Percentiles rank a stretch among this genome's conserved stretches.
These are phyloP conservation scores for Paedocypris sp. DNA, from an alignment of 2,113 vertebrate genomes.

Conservation along the genomic window DNA sequence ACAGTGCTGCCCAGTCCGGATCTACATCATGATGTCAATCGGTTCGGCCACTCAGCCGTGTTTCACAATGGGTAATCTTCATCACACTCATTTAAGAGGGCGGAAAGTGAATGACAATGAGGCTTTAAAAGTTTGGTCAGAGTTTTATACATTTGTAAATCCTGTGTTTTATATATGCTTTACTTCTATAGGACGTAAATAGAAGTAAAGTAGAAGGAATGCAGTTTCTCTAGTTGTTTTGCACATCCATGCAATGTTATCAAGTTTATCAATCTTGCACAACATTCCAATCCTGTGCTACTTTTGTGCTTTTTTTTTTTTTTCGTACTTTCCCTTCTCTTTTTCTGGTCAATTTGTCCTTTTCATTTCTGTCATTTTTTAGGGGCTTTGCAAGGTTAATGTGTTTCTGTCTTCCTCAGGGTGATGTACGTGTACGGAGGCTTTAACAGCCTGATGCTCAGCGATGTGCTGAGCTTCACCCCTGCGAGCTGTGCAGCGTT, in stretches of 20 bases:
- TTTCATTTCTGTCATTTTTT: conserved; percentile 1
- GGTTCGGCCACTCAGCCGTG: conserved; percentile 88
- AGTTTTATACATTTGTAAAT: no score
- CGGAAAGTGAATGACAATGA: no score
- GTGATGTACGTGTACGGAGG: conserved; percentile 93
- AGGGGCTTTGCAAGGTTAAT: neutral
- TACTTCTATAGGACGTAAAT: no score
- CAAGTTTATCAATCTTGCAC: no score
- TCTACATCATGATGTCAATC: conserved; percentile 80
- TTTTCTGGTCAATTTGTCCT: neutral
- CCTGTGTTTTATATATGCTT: no score
- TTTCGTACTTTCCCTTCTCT: neutral
- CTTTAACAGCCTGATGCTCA: conserved; percentile 92
- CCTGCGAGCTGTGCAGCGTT: conserved; percentile 71
- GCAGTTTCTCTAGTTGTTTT: no score
- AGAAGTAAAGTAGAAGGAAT: no score
- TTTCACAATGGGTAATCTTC: conserved; percentile 73
- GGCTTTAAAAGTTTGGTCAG: no score
- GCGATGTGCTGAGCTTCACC: conserved; percentile 76
- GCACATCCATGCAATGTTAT: no score
- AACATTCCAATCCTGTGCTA: no score
- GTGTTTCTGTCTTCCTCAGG: conserved; percentile 47
- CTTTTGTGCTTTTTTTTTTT: no score
- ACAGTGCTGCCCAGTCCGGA: conserved; percentile 74
- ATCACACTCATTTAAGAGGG: no score